These are phyloP conservation scores for Rhombomys opimus DNA, from an alignment of 2,113 vertebrate genomes.

Conservation along the genomic window DNA sequence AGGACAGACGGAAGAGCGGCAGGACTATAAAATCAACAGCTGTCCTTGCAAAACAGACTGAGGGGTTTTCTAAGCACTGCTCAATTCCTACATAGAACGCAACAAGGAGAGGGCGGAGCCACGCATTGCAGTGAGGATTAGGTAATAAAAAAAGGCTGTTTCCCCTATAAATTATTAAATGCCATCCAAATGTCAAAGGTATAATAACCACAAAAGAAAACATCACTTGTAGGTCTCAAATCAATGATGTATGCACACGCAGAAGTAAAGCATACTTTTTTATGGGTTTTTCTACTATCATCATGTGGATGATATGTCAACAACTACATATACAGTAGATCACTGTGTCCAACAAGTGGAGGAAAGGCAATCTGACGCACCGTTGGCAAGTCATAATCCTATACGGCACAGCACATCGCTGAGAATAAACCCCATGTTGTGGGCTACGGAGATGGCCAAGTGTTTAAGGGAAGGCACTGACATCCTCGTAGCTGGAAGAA, in stretches of 20 bases:
- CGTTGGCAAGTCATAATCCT: not conserved
- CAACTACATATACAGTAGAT: not conserved
- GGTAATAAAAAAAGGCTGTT: not conserved
- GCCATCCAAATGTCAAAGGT: slow-evolving; percentile 1
- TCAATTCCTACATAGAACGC: rapidly evolving
- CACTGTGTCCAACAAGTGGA: not conserved
- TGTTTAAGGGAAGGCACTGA: not conserved
- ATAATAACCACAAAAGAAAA: slow-evolving; percentile 14
- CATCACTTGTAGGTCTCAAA: not conserved
- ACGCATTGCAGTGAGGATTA: not conserved
- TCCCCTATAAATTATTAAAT: not conserved
- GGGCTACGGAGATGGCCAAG: not conserved
- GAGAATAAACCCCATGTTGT: not conserved
- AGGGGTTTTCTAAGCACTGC: too few species aligned
- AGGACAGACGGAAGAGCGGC: not conserved
- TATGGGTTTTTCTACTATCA: not conserved
- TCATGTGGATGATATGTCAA: not conserved
- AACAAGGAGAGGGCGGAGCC: not conserved
- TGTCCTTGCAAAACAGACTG: not conserved
- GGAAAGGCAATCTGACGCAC: not conserved
- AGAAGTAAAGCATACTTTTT: not conserved
- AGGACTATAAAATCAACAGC: not conserved
- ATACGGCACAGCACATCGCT: not conserved
- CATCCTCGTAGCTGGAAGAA: not conserved
- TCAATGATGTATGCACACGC: not conserved